Evolutionary conservation across 1,140 invertebrate genomes (phyloP), one percentile per base, ranked within the genome.

Genomic region (Aphis craccivora): DNA sequence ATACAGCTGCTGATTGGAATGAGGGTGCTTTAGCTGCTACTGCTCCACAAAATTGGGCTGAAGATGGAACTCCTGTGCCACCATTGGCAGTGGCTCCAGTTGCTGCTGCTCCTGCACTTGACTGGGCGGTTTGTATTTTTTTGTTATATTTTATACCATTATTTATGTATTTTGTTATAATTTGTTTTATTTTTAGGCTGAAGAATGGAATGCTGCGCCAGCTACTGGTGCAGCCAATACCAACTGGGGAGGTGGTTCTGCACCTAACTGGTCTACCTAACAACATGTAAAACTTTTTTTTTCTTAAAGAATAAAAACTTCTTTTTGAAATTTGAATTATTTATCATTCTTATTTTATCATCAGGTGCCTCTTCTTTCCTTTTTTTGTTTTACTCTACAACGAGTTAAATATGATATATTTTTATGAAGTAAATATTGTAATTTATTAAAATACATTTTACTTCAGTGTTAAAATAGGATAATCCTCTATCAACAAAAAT

Each of bases 31-130:
- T 95, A 95, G 95, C 95, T 86, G 95, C 95, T 94, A 96, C 96
- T 93, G 95, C 95, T 51, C 95, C 95, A 11, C 95, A 95, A 25
- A 94, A 95, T 60, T 94, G 94, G 94, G 95, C 95, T 22, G 96
- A 96, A 94, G 96, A 96, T 94, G 96, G 96, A 96, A 95, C 95
- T 60, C 96, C 96, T 53, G 95, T 95, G 55, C 94, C 94, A 94
- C 94, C 95, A 90, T 94, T 94, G 37, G 94, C 94, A 94, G 94
- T 94, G 90, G 93, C 94, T 86, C 88, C 95, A 87, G 94, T 95
- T 55, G 94, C 95, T 55, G 94, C 95, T 35, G 90, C 95, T 91
- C 94, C 95, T 53, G 94, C 94, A 83, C 48, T 93, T 53, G 91
- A 93, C 30, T 93, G 91, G 91, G 84, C 91, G 91, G 91, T 93